phyloP scores from a whole-genome alignment of 2,888 invertebrate species.

The Epinotia demarniana region DNA sequence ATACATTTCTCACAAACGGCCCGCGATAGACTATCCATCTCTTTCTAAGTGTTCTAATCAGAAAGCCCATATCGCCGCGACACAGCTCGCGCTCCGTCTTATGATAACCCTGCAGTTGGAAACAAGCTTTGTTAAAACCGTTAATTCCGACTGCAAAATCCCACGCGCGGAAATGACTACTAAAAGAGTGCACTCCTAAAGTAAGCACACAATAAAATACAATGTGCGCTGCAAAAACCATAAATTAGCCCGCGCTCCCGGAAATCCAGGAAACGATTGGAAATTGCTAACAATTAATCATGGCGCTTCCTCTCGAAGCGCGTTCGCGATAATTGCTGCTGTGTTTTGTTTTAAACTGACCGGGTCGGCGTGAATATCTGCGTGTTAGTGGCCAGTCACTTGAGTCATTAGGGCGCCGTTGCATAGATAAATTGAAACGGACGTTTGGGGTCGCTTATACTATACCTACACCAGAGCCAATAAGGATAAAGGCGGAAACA shows the following conservation, averaged over 20 bases:
- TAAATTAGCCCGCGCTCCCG: slow-evolving; percentile 25
- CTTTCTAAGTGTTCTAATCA: too few species aligned
- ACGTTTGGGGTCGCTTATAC: too few species aligned
- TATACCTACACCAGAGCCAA: too few species aligned
- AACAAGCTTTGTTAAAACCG: background rate
- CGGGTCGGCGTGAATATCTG: background rate
- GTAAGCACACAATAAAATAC: slow-evolving; percentile 24
- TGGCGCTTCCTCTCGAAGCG: slow-evolving; percentile 31
- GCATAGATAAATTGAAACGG: too few species aligned
- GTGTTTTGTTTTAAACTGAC: slow-evolving; percentile 8
- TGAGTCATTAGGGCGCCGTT: background rate
- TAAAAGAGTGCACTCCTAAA: slow-evolving; percentile 14
- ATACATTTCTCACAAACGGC: too few species aligned
- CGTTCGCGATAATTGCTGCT: slow-evolving; percentile 32
- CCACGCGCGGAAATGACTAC: background rate
- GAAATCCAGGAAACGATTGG: slow-evolving; percentile 35
- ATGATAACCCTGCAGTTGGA: background rate
- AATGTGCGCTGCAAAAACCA: slow-evolving; percentile 29
- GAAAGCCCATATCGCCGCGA: too few species aligned
- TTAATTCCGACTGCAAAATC: background rate
- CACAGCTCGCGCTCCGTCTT: too few species aligned
- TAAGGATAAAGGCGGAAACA: too few species aligned
- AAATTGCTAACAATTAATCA: slow-evolving; percentile 36
- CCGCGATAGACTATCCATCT: too few species aligned
- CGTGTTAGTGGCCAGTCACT: background rate